phyloP scores from a whole-genome alignment of 2,797 vertebrate species.

The Cyclura pinguis region DNA sequence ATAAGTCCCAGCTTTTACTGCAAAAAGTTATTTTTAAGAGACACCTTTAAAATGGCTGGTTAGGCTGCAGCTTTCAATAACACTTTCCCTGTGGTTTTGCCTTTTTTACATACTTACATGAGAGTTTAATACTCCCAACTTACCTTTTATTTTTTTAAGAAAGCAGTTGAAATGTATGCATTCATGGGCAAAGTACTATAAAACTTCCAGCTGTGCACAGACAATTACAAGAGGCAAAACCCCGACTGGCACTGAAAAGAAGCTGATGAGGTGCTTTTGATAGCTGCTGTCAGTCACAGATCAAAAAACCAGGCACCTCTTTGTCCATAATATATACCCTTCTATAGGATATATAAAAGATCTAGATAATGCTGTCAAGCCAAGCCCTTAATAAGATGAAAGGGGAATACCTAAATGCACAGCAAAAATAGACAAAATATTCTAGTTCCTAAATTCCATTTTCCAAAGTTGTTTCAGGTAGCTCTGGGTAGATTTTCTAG shows the following conservation, averaged over 20 bases:
- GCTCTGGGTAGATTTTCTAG: neutral
- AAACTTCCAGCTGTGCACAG: slow-evolving; percentile 73
- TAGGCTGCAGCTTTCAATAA: slow-evolving; percentile 60
- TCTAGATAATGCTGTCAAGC: slow-evolving; percentile 33
- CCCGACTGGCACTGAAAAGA: slow-evolving; percentile 56
- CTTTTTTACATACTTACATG: slow-evolving; percentile 63
- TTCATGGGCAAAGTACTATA: slow-evolving; percentile 61
- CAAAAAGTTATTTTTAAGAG: slow-evolving; percentile 68
- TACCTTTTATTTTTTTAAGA: slow-evolving; percentile 46
- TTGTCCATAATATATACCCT: slow-evolving; percentile 48
- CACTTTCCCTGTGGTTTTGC: slow-evolving; percentile 62
- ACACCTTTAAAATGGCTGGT: slow-evolving; percentile 61
- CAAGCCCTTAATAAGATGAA: slow-evolving; percentile 26
- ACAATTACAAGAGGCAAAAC: slow-evolving; percentile 71
- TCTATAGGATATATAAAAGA: slow-evolving; percentile 48
- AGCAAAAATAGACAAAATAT: slow-evolving; percentile 8
- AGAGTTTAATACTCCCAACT: slow-evolving; percentile 63
- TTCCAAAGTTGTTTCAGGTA: neutral
- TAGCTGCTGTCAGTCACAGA: slow-evolving; percentile 62
- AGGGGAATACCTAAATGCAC: slow-evolving; percentile 46
- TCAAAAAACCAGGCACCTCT: slow-evolving; percentile 56
- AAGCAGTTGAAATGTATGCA: slow-evolving; percentile 52
- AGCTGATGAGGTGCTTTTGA: slow-evolving; percentile 69
- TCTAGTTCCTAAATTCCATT: slow-evolving; percentile 3
- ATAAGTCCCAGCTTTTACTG: slow-evolving; percentile 65